These are phyloP conservation scores for Sinopyrophorus schimmeli DNA, from an alignment of 2,888 invertebrate species.

Conservation along the genomic window DNA sequence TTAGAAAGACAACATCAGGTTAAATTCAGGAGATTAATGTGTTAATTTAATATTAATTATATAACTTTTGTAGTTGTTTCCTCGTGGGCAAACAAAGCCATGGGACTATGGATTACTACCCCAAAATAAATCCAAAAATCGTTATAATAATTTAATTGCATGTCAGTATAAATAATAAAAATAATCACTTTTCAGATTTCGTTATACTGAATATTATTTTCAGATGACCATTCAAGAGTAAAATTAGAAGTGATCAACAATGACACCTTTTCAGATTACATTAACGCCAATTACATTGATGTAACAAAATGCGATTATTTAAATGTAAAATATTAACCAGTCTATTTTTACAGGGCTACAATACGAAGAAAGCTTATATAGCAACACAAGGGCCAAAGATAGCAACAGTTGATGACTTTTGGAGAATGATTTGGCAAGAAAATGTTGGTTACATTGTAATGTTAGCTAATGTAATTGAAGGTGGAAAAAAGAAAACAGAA, in stretches of 20 bases:
- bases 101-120: constrained; percentile 51
- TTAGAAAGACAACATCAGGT: constrained; percentile 49
- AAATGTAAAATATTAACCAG: not conserved
- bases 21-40: constrained; percentile 13
- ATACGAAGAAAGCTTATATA: constrained; percentile 46
- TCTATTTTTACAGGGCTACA: constrained; percentile 40
- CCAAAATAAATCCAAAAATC: constrained; percentile 55
- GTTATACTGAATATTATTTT: constrained; percentile 22
- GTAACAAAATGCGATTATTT: constrained; percentile 41
- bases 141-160: constrained; percentile 56
- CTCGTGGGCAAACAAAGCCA: constrained; percentile 51
- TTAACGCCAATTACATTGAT: constrained; percentile 59
- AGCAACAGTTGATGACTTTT: constrained; percentile 49
- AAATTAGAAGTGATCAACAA: constrained; percentile 49
- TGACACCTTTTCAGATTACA: constrained; percentile 56
- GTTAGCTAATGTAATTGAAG: constrained; percentile 57
- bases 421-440: constrained; percentile 58
- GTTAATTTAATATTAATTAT: constrained; percentile 1
- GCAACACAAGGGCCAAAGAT: constrained; percentile 52
- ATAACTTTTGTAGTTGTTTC: constrained; percentile 48
- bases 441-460: constrained; percentile 56
- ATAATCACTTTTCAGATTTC: not conserved
- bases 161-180: constrained; percentile 48
- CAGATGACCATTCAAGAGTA: constrained; percentile 59
- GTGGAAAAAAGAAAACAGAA: constrained; percentile 54